phyloP scores from a whole-genome alignment of 2,888 invertebrate species.

The Halocaridina rubra region DNA sequence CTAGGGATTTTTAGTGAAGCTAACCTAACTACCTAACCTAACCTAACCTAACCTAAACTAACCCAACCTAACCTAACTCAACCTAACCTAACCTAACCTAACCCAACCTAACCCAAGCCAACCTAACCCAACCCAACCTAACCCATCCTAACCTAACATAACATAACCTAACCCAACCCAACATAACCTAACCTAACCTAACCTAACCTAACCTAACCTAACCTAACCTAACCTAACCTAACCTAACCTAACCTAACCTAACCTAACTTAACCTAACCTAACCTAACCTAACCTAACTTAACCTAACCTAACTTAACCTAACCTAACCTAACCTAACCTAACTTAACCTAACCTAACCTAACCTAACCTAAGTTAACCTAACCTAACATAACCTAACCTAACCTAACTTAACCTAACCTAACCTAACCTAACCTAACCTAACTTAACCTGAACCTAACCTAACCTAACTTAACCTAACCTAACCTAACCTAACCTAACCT shows the following conservation, averaged over 20 bases:
- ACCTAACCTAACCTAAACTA: too few species aligned
- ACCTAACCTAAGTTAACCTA: neutral
- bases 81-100: conserved; percentile 17
- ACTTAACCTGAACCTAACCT: conserved; percentile 3
- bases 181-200: too few species aligned
- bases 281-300: conserved; percentile 11
- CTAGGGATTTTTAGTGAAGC: too few species aligned
- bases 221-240: conserved; percentile 1
- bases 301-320: conserved; percentile 20
- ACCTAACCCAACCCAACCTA: too few species aligned
- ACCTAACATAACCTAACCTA: too few species aligned
- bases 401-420: conserved; percentile 21
- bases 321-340: conserved; percentile 16
- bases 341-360: conserved; percentile 18
- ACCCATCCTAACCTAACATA: too few species aligned
- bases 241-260: conserved; percentile 17
- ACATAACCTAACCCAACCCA: too few species aligned
- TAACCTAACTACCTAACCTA: too few species aligned
- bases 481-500: neutral
- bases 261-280: conserved; percentile 19
- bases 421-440: neutral
- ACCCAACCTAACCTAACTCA: too few species aligned
- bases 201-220: conserved; percentile 6
- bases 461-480: neutral
- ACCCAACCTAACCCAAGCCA: too few species aligned